Evolutionary conservation across 2,888 invertebrate genomes (phyloP).

Genomic region (Mythimna loreyi): DNA sequence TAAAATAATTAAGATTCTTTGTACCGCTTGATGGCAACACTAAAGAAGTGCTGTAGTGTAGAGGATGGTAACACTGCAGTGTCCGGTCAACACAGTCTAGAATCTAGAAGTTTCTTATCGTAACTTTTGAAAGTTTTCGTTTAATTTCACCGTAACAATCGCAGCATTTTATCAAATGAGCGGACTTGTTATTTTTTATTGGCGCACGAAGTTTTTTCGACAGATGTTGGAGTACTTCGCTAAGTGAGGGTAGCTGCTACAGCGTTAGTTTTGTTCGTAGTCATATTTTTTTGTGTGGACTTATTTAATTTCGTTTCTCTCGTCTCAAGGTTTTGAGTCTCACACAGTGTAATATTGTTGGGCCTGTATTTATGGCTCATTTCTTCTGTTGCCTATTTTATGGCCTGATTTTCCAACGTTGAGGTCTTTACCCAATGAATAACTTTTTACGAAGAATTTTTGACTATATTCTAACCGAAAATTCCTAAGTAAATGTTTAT

Average conservation of each 20-base stretch:
- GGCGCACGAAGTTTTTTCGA: conserved; percentile 61
- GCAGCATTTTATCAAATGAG: conserved; percentile 62
- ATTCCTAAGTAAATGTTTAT: background rate
- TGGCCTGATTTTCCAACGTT: background rate
- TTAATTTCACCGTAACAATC: conserved; percentile 64
- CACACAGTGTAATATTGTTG: conserved; percentile 18
- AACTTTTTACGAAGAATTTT: background rate
- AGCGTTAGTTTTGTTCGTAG: conserved; percentile 51
- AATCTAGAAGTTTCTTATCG: conserved; percentile 55
- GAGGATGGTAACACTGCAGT: conserved; percentile 46
- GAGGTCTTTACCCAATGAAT: background rate
- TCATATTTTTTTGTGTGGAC: conserved; percentile 53
- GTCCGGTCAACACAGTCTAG: conserved; percentile 51
- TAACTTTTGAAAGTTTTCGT: conserved; percentile 56
- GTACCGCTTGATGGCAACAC: conserved; percentile 76
- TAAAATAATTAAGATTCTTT: conserved; percentile 89
- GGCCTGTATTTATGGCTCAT: background rate
- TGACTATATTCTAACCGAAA: background rate
- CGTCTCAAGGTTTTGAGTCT: conserved; percentile 33
- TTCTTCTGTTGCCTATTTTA: background rate
- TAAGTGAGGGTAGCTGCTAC: conserved; percentile 56
- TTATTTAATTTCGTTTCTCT: conserved; percentile 52
- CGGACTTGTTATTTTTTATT: conserved; percentile 63
- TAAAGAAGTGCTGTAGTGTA: conserved; percentile 45
- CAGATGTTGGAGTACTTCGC: conserved; percentile 64